Base-by-base conservation (phyloP, 2,797 vertebrate genomes). In the Agapornis canus region DNA sequence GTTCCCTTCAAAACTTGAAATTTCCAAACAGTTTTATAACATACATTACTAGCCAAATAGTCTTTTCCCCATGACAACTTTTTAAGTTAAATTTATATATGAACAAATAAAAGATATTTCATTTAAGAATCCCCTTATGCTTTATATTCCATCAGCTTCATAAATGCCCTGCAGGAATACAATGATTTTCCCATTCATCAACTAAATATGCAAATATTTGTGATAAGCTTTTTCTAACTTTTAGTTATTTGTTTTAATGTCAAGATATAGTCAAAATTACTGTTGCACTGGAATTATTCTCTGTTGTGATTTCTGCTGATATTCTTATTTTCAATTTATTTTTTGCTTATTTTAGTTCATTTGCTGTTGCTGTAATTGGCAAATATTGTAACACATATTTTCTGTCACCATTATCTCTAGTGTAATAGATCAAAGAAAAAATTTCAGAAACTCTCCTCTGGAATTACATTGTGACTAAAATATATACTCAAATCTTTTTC, bases 281-380 rank as follows among this genome's bases (percentile, higher is more conserved):
- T 25, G 27, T 11, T 77, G 25, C 2, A 3, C 18, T 47, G 12
- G n/a, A 93, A 48, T 66, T 54, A 78, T 31, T 54, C 12, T 48
- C 19, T 78, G 32, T 63, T 91, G 37, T 35, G 4, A 43, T 72
- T 95, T 88, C 81, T 57, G 17, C 6, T 71, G 10, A 68, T 54
- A 69, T 35, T 65, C 29, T 61, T 21, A 43, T 87, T 87, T 91
- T 92, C 49, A 83, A 61, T 8, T 13, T 10, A 66, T 63, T 86
- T 93, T 68, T 64, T 14, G 11, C n/a, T 82, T 84, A 79, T 77
- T 88, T 92, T 49, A 73, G 52, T 68, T 73, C 1, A 66, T 21
- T 85, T n/a, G 56, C n/a, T 76, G 37, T 54, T 89, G 39, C 11
- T 49, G 13, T 42, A 81, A 71, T 32, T 48, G 40, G 51, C 42